These are phyloP conservation scores for Kryptolebias marmoratus DNA, from an alignment of 2,113 vertebrate species.

Conservation along the genomic window DNA sequence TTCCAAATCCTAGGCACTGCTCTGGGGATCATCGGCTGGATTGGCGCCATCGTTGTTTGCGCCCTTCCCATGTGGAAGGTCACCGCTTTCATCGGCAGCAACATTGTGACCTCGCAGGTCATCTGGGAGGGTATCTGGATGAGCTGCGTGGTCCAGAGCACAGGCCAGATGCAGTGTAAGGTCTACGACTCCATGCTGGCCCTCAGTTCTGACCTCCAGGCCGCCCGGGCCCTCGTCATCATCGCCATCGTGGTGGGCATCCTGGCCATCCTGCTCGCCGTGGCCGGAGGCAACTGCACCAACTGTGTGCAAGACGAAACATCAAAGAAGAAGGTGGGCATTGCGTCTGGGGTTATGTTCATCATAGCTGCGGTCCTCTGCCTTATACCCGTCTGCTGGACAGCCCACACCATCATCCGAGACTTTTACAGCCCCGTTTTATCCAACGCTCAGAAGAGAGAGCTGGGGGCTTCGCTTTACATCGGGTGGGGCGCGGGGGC, in stretches of 20 bases:
- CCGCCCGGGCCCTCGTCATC: conserved; percentile 77
- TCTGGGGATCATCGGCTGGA: conserved; percentile 79
- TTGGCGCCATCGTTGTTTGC: conserved; percentile 76
- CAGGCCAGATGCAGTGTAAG: conserved; percentile 86
- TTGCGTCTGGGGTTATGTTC: conserved; percentile 75
- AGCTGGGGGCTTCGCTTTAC: conserved; percentile 79
- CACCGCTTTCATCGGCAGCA: conserved; percentile 80
- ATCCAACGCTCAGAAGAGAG: conserved; percentile 71
- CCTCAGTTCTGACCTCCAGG: conserved; percentile 79
- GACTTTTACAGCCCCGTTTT: conserved; percentile 80
- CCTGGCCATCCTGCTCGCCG: conserved; percentile 76
- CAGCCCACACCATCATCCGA: conserved; percentile 71
- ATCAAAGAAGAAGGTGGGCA: conserved; percentile 75
- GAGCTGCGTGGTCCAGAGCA: conserved; percentile 82
- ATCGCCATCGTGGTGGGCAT: conserved; percentile 77
- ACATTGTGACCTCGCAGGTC: conserved; percentile 79
- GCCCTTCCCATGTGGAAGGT: conserved; percentile 83
- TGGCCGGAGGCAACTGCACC: conserved; percentile 82
- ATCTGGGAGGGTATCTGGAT: conserved; percentile 83
- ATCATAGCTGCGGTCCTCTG: conserved; percentile 72
- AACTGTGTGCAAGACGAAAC: conserved; percentile 75
- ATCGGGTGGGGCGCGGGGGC: conserved; percentile 80
- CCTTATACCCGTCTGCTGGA: conserved; percentile 82
- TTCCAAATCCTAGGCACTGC: conserved; percentile 79
- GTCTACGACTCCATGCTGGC: conserved; percentile 85